A percentile compares a stretch with the other conserved stretches of the same genome.
phyloP scores from a whole-genome alignment of 2,113 vertebrate species.

The Anolis carolinensis region DNA sequence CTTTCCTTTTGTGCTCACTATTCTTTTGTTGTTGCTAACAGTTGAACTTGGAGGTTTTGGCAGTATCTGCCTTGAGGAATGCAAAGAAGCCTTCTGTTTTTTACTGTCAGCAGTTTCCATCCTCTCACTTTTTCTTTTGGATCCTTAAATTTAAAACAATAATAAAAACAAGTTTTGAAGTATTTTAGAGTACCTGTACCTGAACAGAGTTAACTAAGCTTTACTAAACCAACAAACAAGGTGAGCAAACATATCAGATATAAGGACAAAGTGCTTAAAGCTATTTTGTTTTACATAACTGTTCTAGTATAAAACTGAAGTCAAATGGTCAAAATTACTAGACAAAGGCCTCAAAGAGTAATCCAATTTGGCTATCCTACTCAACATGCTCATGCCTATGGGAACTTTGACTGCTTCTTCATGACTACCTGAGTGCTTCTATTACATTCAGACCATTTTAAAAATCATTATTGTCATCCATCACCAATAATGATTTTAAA shows the following conservation, averaged over 20 bases:
- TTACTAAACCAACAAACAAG: not conserved
- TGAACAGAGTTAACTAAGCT: not conserved
- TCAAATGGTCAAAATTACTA: not conserved
- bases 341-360: not conserved
- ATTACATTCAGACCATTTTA: not conserved
- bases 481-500: not conserved
- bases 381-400: not conserved
- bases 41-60: constrained; percentile 83
- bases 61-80: constrained; percentile 81
- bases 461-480: not conserved
- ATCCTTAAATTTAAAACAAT: constrained; percentile 75
- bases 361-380: not conserved
- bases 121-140: constrained; percentile 92
- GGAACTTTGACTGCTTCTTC: not conserved
- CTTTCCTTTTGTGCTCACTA: constrained; percentile 76
- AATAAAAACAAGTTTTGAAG: constrained; percentile 29
- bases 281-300: not conserved
- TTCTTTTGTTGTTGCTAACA: constrained; percentile 83
- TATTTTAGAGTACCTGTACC: not conserved
- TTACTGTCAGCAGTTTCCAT: constrained; percentile 85
- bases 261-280: not conserved
- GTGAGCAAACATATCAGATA: too few relatives aligned
- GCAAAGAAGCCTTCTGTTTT: constrained; percentile 85
- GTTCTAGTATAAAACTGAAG: not conserved
- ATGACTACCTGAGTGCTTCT: not conserved